Percentiles rank a stretch among this genome's conserved stretches.
These are phyloP conservation scores for Vireo griseus DNA, from an alignment of 2,797 vertebrate species.

Conservation along the genomic window DNA sequence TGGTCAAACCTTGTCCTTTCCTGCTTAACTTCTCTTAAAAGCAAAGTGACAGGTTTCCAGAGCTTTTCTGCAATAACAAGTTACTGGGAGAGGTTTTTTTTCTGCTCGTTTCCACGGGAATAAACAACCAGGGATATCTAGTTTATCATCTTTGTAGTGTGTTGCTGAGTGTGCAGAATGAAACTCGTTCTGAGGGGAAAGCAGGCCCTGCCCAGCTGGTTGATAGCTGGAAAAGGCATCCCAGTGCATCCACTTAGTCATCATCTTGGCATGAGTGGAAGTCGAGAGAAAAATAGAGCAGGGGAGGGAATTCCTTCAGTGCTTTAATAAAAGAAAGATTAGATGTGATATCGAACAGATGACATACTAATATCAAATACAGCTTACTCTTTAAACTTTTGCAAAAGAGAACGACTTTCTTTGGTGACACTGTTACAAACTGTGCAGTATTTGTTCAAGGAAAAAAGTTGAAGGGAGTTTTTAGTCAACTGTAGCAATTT, in stretches of 20 bases:
- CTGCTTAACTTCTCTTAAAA: background rate
- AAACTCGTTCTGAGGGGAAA: background rate
- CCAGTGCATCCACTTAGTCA: background rate
- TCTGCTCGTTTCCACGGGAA: background rate
- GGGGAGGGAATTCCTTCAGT: background rate
- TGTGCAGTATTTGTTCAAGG: background rate
- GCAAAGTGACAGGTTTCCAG: background rate
- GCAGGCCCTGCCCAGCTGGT: background rate
- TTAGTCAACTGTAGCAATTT: background rate
- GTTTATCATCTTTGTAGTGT: background rate
- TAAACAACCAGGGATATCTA: background rate
- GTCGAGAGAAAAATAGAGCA: background rate
- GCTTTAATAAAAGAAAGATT: background rate
- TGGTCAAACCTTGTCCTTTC: background rate
- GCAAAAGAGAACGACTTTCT: background rate
- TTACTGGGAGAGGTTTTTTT: background rate
- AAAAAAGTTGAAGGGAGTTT: background rate
- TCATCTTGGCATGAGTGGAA: background rate
- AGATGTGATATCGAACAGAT: background rate
- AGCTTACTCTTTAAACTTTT: background rate
- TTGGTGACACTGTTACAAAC: background rate
- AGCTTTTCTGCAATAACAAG: background rate
- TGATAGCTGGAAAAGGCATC: background rate
- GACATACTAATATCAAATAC: background rate
- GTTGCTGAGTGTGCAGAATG: background rate